These are phyloP conservation scores for Horisme vitalbata DNA, from an alignment of 2,888 invertebrate species.

Conservation along the genomic window DNA sequence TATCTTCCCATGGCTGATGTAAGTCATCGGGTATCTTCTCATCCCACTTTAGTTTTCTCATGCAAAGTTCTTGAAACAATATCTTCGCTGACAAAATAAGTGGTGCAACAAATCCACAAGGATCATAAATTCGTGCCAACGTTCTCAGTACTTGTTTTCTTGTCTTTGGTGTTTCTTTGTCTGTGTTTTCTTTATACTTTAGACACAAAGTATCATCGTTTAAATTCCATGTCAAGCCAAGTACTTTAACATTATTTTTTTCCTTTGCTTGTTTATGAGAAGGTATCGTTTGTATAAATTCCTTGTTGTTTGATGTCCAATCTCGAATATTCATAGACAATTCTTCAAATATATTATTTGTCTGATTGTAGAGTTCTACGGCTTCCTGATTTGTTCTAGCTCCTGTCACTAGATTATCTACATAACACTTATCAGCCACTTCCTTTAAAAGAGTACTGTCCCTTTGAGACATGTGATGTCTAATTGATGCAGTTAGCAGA, in stretches of 20 bases:
- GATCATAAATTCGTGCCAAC: conserved; percentile 28
- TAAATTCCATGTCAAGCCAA: not conserved
- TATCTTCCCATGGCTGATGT: not conserved
- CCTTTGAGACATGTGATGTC: not conserved
- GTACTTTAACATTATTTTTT: too few species aligned
- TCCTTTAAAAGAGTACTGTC: not conserved
- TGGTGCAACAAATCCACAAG: conserved; percentile 23
- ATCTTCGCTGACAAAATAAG: conserved; percentile 24
- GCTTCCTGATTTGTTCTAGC: not conserved
- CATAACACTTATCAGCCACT: not conserved
- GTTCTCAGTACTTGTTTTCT: conserved; percentile 20
- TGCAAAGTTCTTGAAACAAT: conserved; percentile 24
- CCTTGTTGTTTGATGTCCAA: conserved; percentile 1
- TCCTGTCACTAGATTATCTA: conserved; percentile 6
- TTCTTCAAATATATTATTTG: not conserved
- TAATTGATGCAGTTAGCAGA: conserved; percentile 24
- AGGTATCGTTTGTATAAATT: not conserved
- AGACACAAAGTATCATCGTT: not conserved
- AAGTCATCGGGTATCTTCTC: conserved; percentile 8
- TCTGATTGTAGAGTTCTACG: not conserved
- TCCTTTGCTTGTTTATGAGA: too few species aligned
- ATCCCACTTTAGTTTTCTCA: conserved; percentile 23
- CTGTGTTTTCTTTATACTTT: not conserved
- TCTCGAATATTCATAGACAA: conserved; percentile 4
- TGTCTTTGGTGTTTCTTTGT: not conserved